A percentile compares a stretch with the other conserved stretches of the same genome.
Evolutionary conservation across 2,888 invertebrate genomes (phyloP).

Genomic region (Hybos culiciformis): DNA sequence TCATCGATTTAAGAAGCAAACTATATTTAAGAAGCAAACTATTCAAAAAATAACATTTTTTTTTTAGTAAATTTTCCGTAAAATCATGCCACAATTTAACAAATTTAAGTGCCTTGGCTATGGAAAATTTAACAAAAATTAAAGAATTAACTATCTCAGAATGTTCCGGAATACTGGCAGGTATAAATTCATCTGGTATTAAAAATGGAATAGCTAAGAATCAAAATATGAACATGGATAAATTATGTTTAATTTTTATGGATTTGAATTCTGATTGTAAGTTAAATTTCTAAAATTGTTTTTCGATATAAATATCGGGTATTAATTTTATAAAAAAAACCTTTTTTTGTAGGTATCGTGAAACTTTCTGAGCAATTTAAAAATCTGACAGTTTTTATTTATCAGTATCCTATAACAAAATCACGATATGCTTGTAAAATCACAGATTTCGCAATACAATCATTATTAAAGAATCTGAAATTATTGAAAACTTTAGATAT

Average conservation of each 20-base stretch:
- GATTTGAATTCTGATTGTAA: background rate
- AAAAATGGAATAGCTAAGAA: slow-evolving; percentile 1
- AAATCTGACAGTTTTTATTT: background rate
- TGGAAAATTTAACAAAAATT: background rate
- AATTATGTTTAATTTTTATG: background rate
- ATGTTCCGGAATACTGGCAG: background rate
- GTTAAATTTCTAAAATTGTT: too few species aligned
- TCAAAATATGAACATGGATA: background rate
- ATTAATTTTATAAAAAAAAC: too few species aligned
- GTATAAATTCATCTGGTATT: background rate
- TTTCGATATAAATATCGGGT: too few species aligned
- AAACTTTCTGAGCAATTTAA: background rate
- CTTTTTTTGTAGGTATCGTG: too few species aligned
- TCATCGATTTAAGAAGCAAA: background rate
- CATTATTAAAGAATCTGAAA: background rate
- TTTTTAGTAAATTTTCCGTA: background rate
- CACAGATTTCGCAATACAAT: background rate
- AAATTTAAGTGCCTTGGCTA: background rate
- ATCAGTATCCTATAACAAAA: background rate
- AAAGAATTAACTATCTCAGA: background rate
- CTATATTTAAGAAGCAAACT: background rate
- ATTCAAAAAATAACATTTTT: background rate
- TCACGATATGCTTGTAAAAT: background rate
- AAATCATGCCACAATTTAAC: background rate
- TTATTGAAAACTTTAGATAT: background rate